phyloP scores from a whole-genome alignment of 1,140 invertebrate genomes.

The Trichoplusia ni region DNA sequence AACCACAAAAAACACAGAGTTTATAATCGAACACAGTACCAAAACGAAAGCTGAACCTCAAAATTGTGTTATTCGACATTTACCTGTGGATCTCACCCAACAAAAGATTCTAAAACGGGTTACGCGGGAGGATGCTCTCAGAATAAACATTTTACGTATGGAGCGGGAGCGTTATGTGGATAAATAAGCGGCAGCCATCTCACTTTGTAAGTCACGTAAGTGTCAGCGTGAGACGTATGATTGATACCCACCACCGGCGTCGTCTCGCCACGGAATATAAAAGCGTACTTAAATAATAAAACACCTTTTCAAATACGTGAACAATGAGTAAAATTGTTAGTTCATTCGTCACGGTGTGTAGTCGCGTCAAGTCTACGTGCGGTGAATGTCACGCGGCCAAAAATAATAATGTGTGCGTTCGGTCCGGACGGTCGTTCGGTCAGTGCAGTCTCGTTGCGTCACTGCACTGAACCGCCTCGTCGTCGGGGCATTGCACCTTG shows the following conservation, averaged over 20 bases:
- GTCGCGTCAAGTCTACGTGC: slow-evolving; percentile 55
- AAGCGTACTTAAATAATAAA: slow-evolving; percentile 34
- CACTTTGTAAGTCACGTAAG: slow-evolving; percentile 29
- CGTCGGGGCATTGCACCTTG: slow-evolving; percentile 77
- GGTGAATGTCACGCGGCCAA: slow-evolving; percentile 70
- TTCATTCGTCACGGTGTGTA: slow-evolving; percentile 52
- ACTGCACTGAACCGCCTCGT: slow-evolving; percentile 66
- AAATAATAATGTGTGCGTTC: slow-evolving; percentile 67
- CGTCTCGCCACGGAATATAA: slow-evolving; percentile 27
- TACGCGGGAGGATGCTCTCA: slow-evolving; percentile 46
- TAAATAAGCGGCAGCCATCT: slow-evolving; percentile 33
- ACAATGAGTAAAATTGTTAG: slow-evolving; percentile 52
- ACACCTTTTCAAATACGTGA: slow-evolving; percentile 29
- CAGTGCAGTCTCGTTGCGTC: slow-evolving; percentile 76
- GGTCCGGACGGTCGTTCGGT: slow-evolving; percentile 59
- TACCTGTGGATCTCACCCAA: slow-evolving; percentile 58
- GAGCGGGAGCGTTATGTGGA: slow-evolving; percentile 30
- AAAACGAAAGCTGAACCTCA: slow-evolving; percentile 36
- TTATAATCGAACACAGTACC: slow-evolving; percentile 41
- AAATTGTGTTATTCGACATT: slow-evolving; percentile 58
- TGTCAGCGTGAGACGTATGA: slow-evolving; percentile 33
- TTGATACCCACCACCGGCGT: slow-evolving; percentile 36
- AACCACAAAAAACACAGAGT: slow-evolving; percentile 36
- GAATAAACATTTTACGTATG: slow-evolving; percentile 49
- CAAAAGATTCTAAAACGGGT: slow-evolving; percentile 60